A percentile compares a stretch with the other conserved stretches of the same genome.
Evolutionary conservation across 2,888 invertebrate species (phyloP).

Genomic region (Thereva nobilitata): DNA sequence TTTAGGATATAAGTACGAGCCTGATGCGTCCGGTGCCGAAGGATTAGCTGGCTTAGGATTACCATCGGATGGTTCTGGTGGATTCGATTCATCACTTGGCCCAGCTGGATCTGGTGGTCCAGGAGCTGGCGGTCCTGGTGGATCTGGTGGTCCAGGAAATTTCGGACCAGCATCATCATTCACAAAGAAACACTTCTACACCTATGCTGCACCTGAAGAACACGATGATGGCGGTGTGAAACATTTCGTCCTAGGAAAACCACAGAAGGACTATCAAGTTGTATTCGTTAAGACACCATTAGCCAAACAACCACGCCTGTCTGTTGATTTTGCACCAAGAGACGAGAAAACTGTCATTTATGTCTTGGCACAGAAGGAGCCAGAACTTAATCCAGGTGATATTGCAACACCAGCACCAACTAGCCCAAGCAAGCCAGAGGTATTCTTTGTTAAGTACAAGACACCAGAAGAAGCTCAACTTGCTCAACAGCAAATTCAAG

Average conservation of each 20-base stretch:
- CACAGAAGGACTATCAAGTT: constrained; percentile 55
- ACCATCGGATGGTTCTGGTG: too few relatives aligned
- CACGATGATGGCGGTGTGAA: constrained; percentile 49
- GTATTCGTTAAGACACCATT: constrained; percentile 56
- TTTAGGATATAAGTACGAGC: too few relatives aligned
- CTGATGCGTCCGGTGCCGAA: too few relatives aligned
- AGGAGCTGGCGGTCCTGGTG: too few relatives aligned
- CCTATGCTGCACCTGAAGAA: constrained; percentile 55
- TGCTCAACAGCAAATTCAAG: constrained; percentile 55
- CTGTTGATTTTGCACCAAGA: constrained; percentile 52
- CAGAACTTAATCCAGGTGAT: constrained; percentile 51
- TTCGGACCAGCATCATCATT: constrained; percentile 47
- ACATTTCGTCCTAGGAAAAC: constrained; percentile 52
- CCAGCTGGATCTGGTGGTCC: too few relatives aligned
- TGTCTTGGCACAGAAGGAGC: constrained; percentile 54
- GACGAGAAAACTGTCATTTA: constrained; percentile 57
- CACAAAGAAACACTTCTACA: constrained; percentile 54
- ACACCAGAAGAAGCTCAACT: constrained; percentile 40
- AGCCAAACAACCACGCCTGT: constrained; percentile 48
- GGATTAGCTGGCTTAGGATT: too few relatives aligned
- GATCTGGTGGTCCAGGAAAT: constrained; percentile 9
- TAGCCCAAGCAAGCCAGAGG: constrained; percentile 55
- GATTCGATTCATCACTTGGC: too few relatives aligned
- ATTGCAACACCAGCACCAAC: constrained; percentile 54
- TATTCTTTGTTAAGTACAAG: constrained; percentile 56